Evolutionary conservation across 1,140 invertebrate genomes (phyloP).

Genomic region (Steinernema feltiae): DNA sequence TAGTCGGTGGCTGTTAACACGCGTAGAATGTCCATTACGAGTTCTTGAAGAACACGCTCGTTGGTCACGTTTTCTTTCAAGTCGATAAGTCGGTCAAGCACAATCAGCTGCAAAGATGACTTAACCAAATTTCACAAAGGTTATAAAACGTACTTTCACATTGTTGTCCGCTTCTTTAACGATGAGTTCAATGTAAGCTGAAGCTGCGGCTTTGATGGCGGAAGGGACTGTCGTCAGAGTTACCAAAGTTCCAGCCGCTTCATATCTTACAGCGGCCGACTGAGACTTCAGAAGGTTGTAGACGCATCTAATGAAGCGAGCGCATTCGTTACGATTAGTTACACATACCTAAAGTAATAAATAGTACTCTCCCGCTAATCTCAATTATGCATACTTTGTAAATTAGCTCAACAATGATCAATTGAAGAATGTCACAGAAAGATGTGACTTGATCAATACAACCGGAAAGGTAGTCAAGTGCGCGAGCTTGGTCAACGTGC

Average conservation of each 20-base stretch:
- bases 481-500: constrained; percentile 78
- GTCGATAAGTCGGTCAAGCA: constrained; percentile 83
- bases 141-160: constrained; percentile 68
- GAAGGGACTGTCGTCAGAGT: constrained; percentile 91
- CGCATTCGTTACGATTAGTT: constrained; percentile 88
- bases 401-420: constrained; percentile 97
- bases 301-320: constrained; percentile 93
- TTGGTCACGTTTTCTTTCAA: constrained; percentile 74
- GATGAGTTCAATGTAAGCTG: constrained; percentile 94
- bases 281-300: constrained; percentile 93
- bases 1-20: constrained; percentile 87
- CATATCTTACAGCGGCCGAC: constrained; percentile 91
- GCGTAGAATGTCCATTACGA: constrained; percentile 95
- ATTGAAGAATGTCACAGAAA: constrained; percentile 93
- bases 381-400: constrained; percentile 74
- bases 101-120: constrained; percentile 68
- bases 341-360: constrained; percentile 73
- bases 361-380: constrained; percentile 13
- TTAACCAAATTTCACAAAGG: background rate
- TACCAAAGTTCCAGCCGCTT: constrained; percentile 98
- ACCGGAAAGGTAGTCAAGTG: constrained; percentile 81
- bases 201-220: constrained; percentile 91
- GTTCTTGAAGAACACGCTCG: constrained; percentile 83
- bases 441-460: constrained; percentile 78
- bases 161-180: constrained; percentile 99